A percentile compares a stretch with the other conserved stretches of the same genome.
Evolutionary conservation across 2,888 invertebrate species (phyloP).

Genomic region (Megalurothrips usitatus): DNA sequence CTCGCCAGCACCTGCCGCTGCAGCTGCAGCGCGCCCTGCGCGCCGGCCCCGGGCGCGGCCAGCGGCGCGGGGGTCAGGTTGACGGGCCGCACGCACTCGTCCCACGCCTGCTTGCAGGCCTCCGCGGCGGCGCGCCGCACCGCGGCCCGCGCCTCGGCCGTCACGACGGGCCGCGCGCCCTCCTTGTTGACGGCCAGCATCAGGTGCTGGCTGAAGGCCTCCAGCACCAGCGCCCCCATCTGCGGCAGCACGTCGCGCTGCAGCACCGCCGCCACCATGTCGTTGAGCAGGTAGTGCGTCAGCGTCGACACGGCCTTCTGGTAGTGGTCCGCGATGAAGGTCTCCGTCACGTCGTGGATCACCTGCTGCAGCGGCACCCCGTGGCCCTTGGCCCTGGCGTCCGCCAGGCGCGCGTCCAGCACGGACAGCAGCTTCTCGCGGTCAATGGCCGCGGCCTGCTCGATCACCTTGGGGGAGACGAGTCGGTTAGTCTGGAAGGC

Average conservation of each 20-base stretch:
- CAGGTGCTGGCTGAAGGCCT: not conserved
- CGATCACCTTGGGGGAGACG: not conserved
- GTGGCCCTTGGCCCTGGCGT: not conserved
- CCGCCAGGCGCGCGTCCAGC: not conserved
- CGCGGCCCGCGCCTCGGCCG: not conserved
- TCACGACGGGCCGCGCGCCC: not conserved
- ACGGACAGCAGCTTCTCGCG: not conserved
- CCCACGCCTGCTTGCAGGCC: not conserved
- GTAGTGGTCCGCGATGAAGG: not conserved
- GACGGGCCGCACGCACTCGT: not conserved
- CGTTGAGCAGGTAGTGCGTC: not conserved
- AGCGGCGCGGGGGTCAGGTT: not conserved
- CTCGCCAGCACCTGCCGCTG: not conserved
- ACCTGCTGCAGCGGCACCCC: not conserved
- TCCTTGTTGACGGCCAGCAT: not conserved
- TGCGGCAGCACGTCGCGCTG: not conserved
- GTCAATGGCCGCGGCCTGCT: not conserved
- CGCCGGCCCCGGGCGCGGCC: not conserved
- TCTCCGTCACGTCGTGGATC: not conserved
- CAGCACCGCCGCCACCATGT: not conserved
- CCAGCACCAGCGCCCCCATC: not conserved
- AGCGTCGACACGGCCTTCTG: not conserved
- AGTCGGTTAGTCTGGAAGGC: not conserved
- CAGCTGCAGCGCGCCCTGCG: not conserved
- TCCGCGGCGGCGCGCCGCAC: not conserved